Evolutionary conservation across 2,797 vertebrate genomes (phyloP), one percentile per base, ranked within the genome.

Genomic region (Emys orbicularis): DNA sequence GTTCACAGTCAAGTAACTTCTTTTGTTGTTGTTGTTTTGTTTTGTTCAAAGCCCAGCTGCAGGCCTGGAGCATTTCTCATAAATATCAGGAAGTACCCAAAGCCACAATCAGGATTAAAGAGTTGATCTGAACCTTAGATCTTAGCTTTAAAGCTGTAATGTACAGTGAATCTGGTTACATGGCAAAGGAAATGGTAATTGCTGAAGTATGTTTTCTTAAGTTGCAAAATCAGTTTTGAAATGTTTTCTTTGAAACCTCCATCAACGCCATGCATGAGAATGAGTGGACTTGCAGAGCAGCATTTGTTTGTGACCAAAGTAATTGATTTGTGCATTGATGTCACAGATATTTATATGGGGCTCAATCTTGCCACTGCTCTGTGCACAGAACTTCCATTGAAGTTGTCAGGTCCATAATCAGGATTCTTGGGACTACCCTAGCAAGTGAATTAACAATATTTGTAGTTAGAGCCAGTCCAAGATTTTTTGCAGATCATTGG

Each of bases 71-170:
- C 97, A 93, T 87, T 93, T 85, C 97, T 97, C 96, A 92, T 96
- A 96, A 98, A 97, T 96, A 97, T 95, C 98, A 98, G 98, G 98
- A 98, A 98, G 97, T 95, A 95, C 97, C 97, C 61, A 50, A 93
- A 98, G 97, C 98, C 96, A 96, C 96, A 96, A 96, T 93, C 95
- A 94, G 97, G 97, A 98, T 98, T 97, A 97, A 98, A 98, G 97
- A 84, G 88, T 89, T 89, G 97, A 96, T 97, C 95, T 83, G 89
- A 97, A 92, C 96, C 97, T 98, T 81, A 98, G 97, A 97, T 98
- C 97, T 98, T 88, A 49, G 96, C 98, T 98, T 97, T 97, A 96
- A 97, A 97, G 97, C 94, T 79, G 87, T 93, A 96, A 97, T 87
- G 93, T 96, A 90, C 96, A 94, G 91, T 95, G 96, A 97, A 89